Evolutionary conservation across 2,888 invertebrate species (phyloP).

Genomic region (Taenaris catops): DNA sequence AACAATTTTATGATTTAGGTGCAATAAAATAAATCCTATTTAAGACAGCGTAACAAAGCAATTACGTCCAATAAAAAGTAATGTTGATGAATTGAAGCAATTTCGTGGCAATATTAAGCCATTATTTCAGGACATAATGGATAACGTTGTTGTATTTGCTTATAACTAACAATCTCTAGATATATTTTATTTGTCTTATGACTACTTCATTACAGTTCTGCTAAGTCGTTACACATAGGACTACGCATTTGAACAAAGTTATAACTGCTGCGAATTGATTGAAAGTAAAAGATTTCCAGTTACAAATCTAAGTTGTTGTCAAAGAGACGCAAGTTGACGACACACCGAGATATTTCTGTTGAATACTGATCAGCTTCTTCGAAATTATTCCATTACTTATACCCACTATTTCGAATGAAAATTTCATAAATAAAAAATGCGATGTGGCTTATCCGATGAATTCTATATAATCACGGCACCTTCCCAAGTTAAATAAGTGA

Average conservation of each 20-base stretch:
- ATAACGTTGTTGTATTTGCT: slow-evolving; percentile 11
- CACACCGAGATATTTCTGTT: slow-evolving; percentile 48
- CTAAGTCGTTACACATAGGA: too few species aligned
- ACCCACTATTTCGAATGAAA: slow-evolving; percentile 47
- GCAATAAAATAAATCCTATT: slow-evolving; percentile 20
- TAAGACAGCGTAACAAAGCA: slow-evolving; percentile 19
- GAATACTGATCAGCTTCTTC: slow-evolving; percentile 60
- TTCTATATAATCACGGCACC: slow-evolving; percentile 70
- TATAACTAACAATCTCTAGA: slow-evolving; percentile 4
- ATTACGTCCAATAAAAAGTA: slow-evolving; percentile 24
- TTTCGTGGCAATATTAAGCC: slow-evolving; percentile 19
- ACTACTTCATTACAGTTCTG: too few species aligned
- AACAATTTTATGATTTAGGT: slow-evolving; percentile 13
- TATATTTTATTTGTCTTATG: slow-evolving; percentile 6
- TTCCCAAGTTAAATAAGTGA: slow-evolving; percentile 74
- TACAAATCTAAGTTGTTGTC: slow-evolving; percentile 3
- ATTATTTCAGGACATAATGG: slow-evolving; percentile 16
- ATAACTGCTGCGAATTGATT: too few species aligned
- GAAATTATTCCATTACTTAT: slow-evolving; percentile 66
- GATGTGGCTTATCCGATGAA: slow-evolving; percentile 51
- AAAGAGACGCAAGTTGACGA: slow-evolving; percentile 34
- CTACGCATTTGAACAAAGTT: too few species aligned
- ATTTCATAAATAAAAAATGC: slow-evolving; percentile 71
- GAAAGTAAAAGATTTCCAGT: too few species aligned
- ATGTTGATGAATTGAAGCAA: slow-evolving; percentile 23